Base-by-base conservation (phyloP, 2,888 invertebrate genomes). In the Acronicta psi region DNA sequence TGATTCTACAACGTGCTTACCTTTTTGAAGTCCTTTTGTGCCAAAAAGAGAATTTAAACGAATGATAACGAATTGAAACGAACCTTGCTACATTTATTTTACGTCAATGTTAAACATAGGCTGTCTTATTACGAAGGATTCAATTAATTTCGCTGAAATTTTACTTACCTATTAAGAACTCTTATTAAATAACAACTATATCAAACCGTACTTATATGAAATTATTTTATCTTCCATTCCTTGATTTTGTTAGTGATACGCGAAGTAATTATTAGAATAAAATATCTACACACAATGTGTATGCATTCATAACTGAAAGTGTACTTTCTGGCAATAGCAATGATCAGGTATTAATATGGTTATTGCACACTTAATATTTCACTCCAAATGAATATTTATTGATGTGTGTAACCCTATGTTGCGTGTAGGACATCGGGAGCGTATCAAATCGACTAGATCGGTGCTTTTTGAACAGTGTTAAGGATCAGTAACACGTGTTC, bases 401-500 rank as follows among this genome's bases (percentile, higher is more conserved):
- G 78, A 71, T 73, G 70, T 75, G 51, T 60, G 43, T 55, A 79
- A 80, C 83, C 84, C 84, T 79, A 79, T 74, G 83, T 88, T 86
- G 87, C 89, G 86, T 88, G 88, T 78, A 79, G 73, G 80, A 77
- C 75, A 81, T 84, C 78, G 80, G 68, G 73, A 83, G 86, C 90
- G 88, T 86, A 83, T 83, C 92, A 78, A 92, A 93, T 92, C 77
- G 86, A 85, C 80, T 83, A 86, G 85, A 89, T 89, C 86, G 85
- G 77, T 75, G 76, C 83, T 84, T 72, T 62, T 61, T 63, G 74
- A 72, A 45, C 69, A 58, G 49, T 61, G 64, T 87, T 83, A 82
- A 84, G 87, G 87, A 88, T 87, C 84, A 78, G 80, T 81, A 91
- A 91, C 93, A 93, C 93, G 93, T 93, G 93, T 91, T 92, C 72